phyloP scores from a whole-genome alignment of 2,113 vertebrate species.

The Brevimyrus niger region DNA sequence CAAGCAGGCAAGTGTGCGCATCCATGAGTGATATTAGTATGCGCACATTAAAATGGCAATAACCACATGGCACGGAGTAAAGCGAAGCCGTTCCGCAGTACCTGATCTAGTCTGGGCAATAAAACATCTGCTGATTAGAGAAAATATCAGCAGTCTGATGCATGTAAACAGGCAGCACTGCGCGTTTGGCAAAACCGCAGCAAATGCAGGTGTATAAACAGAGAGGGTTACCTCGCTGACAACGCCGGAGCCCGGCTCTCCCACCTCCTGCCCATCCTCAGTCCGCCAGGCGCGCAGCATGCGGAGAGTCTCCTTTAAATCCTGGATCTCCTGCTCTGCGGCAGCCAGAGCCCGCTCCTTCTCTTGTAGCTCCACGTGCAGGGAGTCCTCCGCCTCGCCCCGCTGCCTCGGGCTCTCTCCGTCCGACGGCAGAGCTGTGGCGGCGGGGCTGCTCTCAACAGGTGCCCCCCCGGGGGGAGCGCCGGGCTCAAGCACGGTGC shows the following conservation, averaged over 20 bases:
- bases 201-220: neutral
- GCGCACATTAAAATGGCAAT: neutral
- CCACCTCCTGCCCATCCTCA: slow-evolving; percentile 40
- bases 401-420: slow-evolving; percentile 60
- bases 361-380: slow-evolving; percentile 29
- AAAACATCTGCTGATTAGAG: neutral
- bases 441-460: slow-evolving; percentile 38
- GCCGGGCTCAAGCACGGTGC: slow-evolving; percentile 34
- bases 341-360: slow-evolving; percentile 43
- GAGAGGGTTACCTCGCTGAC: slow-evolving; percentile 40
- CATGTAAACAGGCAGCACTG: neutral
- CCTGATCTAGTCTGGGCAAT: neutral
- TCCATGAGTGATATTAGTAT: neutral
- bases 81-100: neutral
- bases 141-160: neutral
- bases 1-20: neutral
- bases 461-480: slow-evolving; percentile 40
- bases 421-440: slow-evolving; percentile 40
- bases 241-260: slow-evolving; percentile 34
- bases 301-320: slow-evolving; percentile 49
- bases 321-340: slow-evolving; percentile 47
- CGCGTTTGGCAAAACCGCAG: neutral
- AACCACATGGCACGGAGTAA: neutral
- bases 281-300: slow-evolving; percentile 39
- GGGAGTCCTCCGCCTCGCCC: slow-evolving; percentile 46